Conservation (phyloP, 1,140 invertebrate species). For the Hycleus phaleratus region DNA sequence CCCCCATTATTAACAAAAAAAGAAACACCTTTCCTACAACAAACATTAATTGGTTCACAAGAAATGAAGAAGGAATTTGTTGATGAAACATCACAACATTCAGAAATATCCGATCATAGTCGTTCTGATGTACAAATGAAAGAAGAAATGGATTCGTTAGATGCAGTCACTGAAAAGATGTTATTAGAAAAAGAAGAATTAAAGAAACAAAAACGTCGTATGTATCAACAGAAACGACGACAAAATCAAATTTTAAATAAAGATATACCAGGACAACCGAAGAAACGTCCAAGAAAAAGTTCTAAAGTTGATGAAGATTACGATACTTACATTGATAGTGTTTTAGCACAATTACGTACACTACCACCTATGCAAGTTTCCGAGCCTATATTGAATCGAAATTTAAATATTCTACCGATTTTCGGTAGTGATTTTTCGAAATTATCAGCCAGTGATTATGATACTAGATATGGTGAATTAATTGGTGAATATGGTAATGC, state of each 20-base stretch:
- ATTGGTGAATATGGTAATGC: slow-evolving; percentile 69
- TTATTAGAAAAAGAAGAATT: slow-evolving; percentile 48
- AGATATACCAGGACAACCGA: slow-evolving; percentile 48
- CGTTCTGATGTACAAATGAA: slow-evolving; percentile 49
- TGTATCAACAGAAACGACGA: slow-evolving; percentile 75
- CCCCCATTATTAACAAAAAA: slow-evolving; percentile 36
- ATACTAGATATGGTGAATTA: slow-evolving; percentile 66
- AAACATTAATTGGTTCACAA: slow-evolving; percentile 34
- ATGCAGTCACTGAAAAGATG: slow-evolving; percentile 25
- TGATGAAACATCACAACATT: slow-evolving; percentile 53
- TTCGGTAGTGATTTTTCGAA: slow-evolving; percentile 76
- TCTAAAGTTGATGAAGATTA: slow-evolving; percentile 86
- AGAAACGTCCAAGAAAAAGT: slow-evolving; percentile 74
- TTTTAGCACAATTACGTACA: slow-evolving; percentile 75
- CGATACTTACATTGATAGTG: slow-evolving; percentile 79
- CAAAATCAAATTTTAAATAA: slow-evolving; percentile 49
- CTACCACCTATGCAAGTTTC: slow-evolving; percentile 78
- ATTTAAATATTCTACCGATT: slow-evolving; percentile 71
- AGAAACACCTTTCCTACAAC: slow-evolving; percentile 15
- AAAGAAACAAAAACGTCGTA: slow-evolving; percentile 70
- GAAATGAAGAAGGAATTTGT: slow-evolving; percentile 54
- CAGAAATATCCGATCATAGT: slow-evolving; percentile 51
- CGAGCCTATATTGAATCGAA: slow-evolving; percentile 78
- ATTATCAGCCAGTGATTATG: slow-evolving; percentile 59
- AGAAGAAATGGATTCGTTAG: slow-evolving; percentile 45